Conservation (phyloP, 1,140 invertebrate species). For the Maconellicoccus hirsutus region DNA sequence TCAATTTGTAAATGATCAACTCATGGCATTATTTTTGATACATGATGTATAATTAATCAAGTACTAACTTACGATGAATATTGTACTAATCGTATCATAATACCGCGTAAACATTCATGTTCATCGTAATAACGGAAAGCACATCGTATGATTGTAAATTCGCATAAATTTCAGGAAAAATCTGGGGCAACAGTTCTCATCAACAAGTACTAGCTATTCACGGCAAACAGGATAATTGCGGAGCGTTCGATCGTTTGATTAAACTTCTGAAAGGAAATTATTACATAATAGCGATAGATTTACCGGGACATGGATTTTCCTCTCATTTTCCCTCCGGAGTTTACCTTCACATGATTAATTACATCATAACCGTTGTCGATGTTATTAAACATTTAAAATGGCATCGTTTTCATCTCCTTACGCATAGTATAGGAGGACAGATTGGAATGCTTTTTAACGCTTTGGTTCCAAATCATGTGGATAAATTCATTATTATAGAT, state of each 20-base stretch:
- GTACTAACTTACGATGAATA: no score
- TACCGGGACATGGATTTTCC: slow-evolving; percentile 57
- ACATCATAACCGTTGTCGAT: slow-evolving; percentile 38
- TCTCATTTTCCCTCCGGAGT: slow-evolving; percentile 43
- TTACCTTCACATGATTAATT: slow-evolving; percentile 38
- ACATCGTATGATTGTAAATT: background rate
- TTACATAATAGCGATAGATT: slow-evolving; percentile 51
- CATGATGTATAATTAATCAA: no score
- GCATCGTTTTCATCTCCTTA: slow-evolving; percentile 41
- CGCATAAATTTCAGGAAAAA: slow-evolving; percentile 39
- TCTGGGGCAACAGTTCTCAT: slow-evolving; percentile 45
- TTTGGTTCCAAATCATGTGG: slow-evolving; percentile 40
- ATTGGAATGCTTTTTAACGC: slow-evolving; percentile 37
- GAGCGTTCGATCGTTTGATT: slow-evolving; percentile 50
- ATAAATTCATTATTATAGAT: slow-evolving; percentile 43
- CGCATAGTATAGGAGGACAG: slow-evolving; percentile 47
- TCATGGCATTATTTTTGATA: no score
- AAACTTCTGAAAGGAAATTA: slow-evolving; percentile 42
- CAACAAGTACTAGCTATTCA: slow-evolving; percentile 47
- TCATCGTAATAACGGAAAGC: no score
- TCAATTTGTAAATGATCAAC: background rate
- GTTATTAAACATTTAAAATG: slow-evolving; percentile 46
- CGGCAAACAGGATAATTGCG: slow-evolving; percentile 50
- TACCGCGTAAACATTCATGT: no score
- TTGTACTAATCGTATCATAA: background rate